These are phyloP conservation scores for Drosophila carrolli DNA, from an alignment of 1,140 invertebrate species.

Conservation along the genomic window DNA sequence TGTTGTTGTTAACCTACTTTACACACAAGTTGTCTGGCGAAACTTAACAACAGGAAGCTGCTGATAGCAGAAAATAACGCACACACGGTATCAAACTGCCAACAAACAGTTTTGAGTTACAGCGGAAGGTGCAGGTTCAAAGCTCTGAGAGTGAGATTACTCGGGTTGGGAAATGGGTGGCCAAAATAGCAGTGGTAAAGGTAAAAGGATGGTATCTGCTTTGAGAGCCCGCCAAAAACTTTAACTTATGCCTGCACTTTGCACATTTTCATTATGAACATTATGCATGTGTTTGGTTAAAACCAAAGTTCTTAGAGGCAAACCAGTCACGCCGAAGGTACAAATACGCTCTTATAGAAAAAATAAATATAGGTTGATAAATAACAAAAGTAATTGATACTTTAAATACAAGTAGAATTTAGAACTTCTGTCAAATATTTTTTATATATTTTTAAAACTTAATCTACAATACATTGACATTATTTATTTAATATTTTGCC, in stretches of 20 bases:
- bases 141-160: constrained; percentile 17
- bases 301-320: background rate
- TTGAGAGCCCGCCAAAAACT: constrained; percentile 50
- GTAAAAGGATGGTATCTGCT: background rate
- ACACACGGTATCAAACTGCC: constrained; percentile 60
- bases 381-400: too few relatives aligned
- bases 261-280: constrained; percentile 70
- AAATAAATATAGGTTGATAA: background rate
- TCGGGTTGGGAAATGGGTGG: background rate
- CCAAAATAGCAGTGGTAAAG: background rate
- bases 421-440: too few relatives aligned
- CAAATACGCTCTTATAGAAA: constrained; percentile 1
- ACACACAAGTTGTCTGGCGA: constrained; percentile 37
- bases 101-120: constrained; percentile 74
- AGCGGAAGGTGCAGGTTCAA: constrained; percentile 74
- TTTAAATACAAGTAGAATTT: too few relatives aligned
- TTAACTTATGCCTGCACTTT: constrained; percentile 72
- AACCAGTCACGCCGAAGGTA: background rate
- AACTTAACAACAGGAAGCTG: constrained; percentile 79
- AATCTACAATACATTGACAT: too few relatives aligned
- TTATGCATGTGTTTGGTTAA: constrained; percentile 44
- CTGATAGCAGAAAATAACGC: constrained; percentile 63
- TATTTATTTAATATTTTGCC: too few relatives aligned
- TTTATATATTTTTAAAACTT: too few relatives aligned
- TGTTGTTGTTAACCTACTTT: constrained; percentile 43